These are phyloP conservation scores for Hydrocynus forskahlii DNA, from an alignment of 2,797 vertebrate genomes.

Conservation along the genomic window DNA sequence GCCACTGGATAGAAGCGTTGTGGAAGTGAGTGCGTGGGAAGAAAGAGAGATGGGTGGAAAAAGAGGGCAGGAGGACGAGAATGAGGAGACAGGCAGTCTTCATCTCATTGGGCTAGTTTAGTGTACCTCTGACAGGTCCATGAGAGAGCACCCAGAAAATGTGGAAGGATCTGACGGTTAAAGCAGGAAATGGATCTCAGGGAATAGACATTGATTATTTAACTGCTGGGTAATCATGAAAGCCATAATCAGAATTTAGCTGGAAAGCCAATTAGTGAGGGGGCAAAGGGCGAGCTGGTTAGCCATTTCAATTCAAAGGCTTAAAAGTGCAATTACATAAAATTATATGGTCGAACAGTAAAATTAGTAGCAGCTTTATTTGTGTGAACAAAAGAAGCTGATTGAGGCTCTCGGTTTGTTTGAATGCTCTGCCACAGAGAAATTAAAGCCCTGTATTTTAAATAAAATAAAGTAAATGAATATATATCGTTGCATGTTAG, in stretches of 20 bases:
- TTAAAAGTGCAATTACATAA: slow-evolving; percentile 39
- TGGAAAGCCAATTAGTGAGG: slow-evolving; percentile 41
- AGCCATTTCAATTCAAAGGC: background rate
- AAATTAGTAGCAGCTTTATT: slow-evolving; percentile 26
- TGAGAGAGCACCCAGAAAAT: background rate
- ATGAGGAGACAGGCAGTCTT: background rate
- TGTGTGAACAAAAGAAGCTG: background rate
- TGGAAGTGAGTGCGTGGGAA: background rate
- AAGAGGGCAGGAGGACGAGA: background rate
- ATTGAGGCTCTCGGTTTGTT: slow-evolving; percentile 7
- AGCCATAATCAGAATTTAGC: slow-evolving; percentile 32
- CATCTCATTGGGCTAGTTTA: slow-evolving; percentile 15
- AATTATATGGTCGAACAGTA: slow-evolving; percentile 34
- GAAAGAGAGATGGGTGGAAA: background rate
- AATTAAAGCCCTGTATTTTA: background rate
- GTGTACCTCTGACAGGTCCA: slow-evolving; percentile 8
- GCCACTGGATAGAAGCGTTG: background rate
- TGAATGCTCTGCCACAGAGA: background rate
- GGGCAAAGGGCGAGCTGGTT: background rate
- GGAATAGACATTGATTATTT: slow-evolving; percentile 48
- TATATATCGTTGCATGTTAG: background rate
- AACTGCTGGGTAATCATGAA: slow-evolving; percentile 44
- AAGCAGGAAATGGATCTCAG: slow-evolving; percentile 19
- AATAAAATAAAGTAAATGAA: background rate
- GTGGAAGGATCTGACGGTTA: background rate